phyloP scores from a whole-genome alignment of 1,140 invertebrate genomes.

The Heliconius hermathena region DNA sequence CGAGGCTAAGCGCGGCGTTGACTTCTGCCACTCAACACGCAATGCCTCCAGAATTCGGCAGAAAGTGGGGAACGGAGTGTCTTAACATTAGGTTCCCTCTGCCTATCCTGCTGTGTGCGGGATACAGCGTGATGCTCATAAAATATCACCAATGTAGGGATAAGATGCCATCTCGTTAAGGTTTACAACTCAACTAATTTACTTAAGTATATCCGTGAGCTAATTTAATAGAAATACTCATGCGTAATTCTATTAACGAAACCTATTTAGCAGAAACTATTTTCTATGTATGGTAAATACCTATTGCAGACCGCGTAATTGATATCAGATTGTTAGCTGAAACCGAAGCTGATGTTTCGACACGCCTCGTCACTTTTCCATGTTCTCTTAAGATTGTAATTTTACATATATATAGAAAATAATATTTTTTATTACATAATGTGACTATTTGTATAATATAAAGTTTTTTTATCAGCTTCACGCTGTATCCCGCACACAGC shows the following conservation, averaged over 20 bases:
- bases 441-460: neutral
- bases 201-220: neutral
- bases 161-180: neutral
- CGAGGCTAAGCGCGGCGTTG: no score
- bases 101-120: no score
- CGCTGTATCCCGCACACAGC: no score
- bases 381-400: neutral
- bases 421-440: no score
- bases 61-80: no score
- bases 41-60: no score
- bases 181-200: neutral
- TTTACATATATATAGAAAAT: no score
- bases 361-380: conserved; percentile 19
- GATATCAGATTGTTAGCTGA: conserved; percentile 25
- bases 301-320: conserved; percentile 13
- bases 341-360: conserved; percentile 24
- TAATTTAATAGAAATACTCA: neutral
- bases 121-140: neutral
- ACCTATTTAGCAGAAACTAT: conserved; percentile 1
- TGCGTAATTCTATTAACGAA: neutral
- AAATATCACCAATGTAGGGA: neutral
- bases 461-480: no score
- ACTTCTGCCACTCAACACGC: no score
- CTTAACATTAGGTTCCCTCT: no score
- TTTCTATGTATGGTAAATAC: neutral